These are phyloP conservation scores for Champsocephalus esox DNA, from an alignment of 2,797 vertebrate species.

Conservation along the genomic window DNA sequence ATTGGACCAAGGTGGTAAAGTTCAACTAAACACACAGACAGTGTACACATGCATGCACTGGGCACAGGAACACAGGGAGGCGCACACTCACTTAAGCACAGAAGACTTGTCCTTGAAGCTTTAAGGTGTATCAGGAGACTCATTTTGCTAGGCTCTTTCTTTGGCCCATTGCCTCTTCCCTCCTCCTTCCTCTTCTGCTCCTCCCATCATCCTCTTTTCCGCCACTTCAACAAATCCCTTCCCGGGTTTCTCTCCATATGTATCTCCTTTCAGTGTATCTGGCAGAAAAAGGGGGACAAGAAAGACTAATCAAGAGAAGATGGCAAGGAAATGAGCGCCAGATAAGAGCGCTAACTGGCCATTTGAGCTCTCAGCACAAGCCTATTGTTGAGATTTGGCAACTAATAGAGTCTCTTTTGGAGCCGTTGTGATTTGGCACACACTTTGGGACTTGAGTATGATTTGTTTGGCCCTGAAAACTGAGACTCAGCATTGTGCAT, in stretches of 20 bases:
- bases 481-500: slow-evolving; percentile 51
- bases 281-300: slow-evolving; percentile 39
- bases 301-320: slow-evolving; percentile 29
- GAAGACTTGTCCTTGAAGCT: slow-evolving; percentile 48
- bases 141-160: slow-evolving; percentile 26
- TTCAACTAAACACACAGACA: slow-evolving; percentile 38
- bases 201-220: slow-evolving; percentile 19
- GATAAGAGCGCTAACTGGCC: slow-evolving; percentile 45
- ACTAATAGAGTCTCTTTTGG: slow-evolving; percentile 26
- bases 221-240: slow-evolving; percentile 16
- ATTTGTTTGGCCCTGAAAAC: slow-evolving; percentile 53
- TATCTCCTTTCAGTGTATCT: slow-evolving; percentile 30
- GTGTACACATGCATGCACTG: slow-evolving; percentile 5
- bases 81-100: slow-evolving; percentile 6
- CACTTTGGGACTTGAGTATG: slow-evolving; percentile 27
- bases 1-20: slow-evolving; percentile 63
- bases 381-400: slow-evolving; percentile 56
- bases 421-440: slow-evolving; percentile 47
- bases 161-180: slow-evolving; percentile 26
- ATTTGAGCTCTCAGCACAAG: slow-evolving; percentile 35
- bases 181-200: slow-evolving; percentile 6
- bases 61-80: slow-evolving; percentile 2
- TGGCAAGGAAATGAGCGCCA: slow-evolving; percentile 23
- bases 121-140: slow-evolving; percentile 41
- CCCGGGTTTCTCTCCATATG: slow-evolving; percentile 15